These are phyloP conservation scores for Imbricaverruca yamaguchii DNA, from an alignment of 2,888 invertebrate genomes.

Conservation along the genomic window DNA sequence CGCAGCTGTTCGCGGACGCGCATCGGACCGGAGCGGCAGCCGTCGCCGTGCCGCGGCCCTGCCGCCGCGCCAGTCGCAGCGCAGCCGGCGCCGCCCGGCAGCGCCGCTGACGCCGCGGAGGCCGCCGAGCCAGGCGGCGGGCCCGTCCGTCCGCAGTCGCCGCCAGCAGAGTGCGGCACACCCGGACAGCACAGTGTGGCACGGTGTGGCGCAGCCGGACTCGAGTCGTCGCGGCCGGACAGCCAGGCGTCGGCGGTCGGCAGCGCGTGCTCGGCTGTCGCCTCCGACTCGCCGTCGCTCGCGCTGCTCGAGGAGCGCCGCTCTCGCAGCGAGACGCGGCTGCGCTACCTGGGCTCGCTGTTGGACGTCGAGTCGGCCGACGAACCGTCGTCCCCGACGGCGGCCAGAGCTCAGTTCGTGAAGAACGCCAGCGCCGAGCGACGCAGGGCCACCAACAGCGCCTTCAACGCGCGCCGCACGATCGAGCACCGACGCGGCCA, in stretches of 20 bases:
- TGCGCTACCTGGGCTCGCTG: slow-evolving; percentile 16
- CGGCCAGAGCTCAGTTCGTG: slow-evolving; percentile 50
- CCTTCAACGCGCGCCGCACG: slow-evolving; percentile 32
- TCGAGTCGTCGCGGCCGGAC: background rate
- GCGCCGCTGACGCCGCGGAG: too few relatives aligned
- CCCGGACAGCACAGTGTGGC: background rate
- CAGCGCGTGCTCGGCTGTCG: background rate
- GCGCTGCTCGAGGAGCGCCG: slow-evolving; percentile 30
- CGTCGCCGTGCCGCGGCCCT: too few relatives aligned
- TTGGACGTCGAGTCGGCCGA: slow-evolving; percentile 37
- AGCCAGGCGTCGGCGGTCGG: slow-evolving; percentile 14
- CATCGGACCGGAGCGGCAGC: too few relatives aligned
- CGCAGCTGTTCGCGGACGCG: too few relatives aligned
- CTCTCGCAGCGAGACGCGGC: slow-evolving; percentile 22
- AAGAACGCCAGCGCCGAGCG: slow-evolving; percentile 56
- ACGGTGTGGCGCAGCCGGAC: background rate
- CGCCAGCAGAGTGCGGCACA: too few relatives aligned
- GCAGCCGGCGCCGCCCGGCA: too few relatives aligned
- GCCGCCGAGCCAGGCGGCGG: too few relatives aligned
- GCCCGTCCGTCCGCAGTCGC: background rate
- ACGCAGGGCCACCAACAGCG: slow-evolving; percentile 49
- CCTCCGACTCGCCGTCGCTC: slow-evolving; percentile 15
- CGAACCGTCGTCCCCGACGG: slow-evolving; percentile 40
- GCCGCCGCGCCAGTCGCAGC: too few relatives aligned
- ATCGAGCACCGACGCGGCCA: slow-evolving; percentile 30